A percentile compares a stretch with the other conserved stretches of the same genome.
These are phyloP conservation scores for Galemys pyrenaicus DNA, from an alignment of 2,113 vertebrate species.

Conservation along the genomic window DNA sequence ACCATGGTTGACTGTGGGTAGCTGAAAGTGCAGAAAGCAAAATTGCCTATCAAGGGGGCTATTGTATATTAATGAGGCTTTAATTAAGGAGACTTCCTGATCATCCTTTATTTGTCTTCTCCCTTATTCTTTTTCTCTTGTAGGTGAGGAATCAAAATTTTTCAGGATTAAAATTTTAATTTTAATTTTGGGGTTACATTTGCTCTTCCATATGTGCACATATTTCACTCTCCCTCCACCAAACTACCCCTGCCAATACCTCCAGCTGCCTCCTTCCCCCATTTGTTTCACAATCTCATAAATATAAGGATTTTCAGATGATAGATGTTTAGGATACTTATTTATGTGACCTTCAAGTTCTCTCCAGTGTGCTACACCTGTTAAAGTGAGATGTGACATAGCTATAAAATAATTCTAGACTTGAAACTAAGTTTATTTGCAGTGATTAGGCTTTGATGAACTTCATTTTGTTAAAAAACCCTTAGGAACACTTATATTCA, in stretches of 20 bases:
- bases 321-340: not conserved
- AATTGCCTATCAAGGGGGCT: too few relatives aligned
- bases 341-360: not conserved
- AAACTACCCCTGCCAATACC: too few relatives aligned
- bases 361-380: not conserved
- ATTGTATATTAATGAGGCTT: too few relatives aligned
- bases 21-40: not conserved
- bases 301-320: not conserved
- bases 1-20: not conserved
- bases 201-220: too few relatives aligned
- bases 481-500: not conserved
- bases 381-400: not conserved
- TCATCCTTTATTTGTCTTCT: not conserved
- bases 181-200: too few relatives aligned
- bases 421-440: not conserved
- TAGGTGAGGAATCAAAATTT: not conserved
- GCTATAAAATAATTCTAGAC: not conserved
- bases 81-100: not conserved
- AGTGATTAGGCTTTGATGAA: not conserved
- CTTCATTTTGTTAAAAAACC: constrained; percentile 10
- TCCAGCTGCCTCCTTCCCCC: too few relatives aligned
- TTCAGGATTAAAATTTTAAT: too few relatives aligned
- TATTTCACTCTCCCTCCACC: too few relatives aligned
- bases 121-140: not conserved
- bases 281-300: not conserved